Percentiles rank a stretch among this genome's conserved stretches.
Evolutionary conservation across 2,888 invertebrate species (phyloP).

Genomic region (Tribolium freemani): DNA sequence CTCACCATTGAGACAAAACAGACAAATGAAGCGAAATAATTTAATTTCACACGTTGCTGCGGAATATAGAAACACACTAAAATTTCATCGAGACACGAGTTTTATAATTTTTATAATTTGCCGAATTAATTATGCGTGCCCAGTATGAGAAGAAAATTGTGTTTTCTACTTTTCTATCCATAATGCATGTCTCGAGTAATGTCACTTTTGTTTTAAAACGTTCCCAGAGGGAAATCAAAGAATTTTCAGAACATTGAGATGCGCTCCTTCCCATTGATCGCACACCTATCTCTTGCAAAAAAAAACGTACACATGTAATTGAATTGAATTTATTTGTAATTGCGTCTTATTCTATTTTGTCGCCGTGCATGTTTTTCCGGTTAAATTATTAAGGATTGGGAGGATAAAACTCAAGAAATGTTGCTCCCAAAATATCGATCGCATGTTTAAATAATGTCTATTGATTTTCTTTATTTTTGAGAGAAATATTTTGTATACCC

Average conservation of each 20-base stretch:
- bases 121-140: no score
- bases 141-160: background rate
- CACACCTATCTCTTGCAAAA: background rate
- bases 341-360: background rate
- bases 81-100: background rate
- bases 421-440: slow-evolving; percentile 15
- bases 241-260: slow-evolving; percentile 5
- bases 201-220: slow-evolving; percentile 24
- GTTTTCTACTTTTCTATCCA: slow-evolving; percentile 4
- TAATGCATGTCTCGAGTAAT: slow-evolving; percentile 4
- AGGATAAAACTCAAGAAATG: background rate
- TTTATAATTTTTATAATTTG: background rate
- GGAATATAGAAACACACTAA: background rate
- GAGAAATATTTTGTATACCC: slow-evolving; percentile 8
- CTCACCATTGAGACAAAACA: slow-evolving; percentile 20
- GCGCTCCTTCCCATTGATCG: background rate
- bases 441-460: slow-evolving; percentile 20
- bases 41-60: background rate
- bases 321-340: background rate
- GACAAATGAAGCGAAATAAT: slow-evolving; percentile 17
- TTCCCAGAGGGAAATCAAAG: slow-evolving; percentile 16
- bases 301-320: background rate
- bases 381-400: background rate
- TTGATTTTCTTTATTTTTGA: slow-evolving; percentile 29
- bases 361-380: background rate